Conservation (phyloP, 2,888 invertebrate genomes). For the Drosophila suboccidentalis region DNA sequence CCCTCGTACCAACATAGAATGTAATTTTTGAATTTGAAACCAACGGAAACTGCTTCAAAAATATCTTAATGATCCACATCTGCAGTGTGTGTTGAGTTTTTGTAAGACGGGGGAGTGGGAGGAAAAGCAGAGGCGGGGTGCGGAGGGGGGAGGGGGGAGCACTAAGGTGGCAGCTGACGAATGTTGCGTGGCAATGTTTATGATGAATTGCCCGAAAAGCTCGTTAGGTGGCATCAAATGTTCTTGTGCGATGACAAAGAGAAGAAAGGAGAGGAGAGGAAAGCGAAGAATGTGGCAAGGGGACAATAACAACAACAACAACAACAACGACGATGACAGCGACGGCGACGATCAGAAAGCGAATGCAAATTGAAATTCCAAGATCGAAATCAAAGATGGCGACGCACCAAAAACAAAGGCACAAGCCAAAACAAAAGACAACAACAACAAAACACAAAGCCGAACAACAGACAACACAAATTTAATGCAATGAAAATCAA, state of each 20-base stretch:
- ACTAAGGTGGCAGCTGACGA: conserved; percentile 45
- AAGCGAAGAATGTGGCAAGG: background rate
- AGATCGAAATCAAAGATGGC: conserved; percentile 69
- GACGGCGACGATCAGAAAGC: conserved; percentile 28
- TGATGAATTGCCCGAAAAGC: conserved; percentile 66
- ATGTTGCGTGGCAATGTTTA: conserved; percentile 56
- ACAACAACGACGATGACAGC: conserved; percentile 10
- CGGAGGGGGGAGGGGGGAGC: too few species aligned
- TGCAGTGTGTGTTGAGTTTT: conserved; percentile 11
- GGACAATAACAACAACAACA: background rate
- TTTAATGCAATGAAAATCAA: conserved; percentile 80
- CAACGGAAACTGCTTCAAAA: conserved; percentile 52
- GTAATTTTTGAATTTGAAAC: conserved; percentile 29
- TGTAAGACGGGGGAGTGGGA: background rate
- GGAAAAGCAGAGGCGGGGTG: background rate
- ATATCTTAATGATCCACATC: conserved; percentile 65
- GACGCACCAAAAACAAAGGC: conserved; percentile 54
- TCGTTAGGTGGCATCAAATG: conserved; percentile 45
- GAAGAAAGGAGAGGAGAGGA: background rate
- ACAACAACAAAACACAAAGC: conserved; percentile 38
- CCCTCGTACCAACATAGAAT: background rate
- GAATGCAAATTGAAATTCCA: conserved; percentile 76
- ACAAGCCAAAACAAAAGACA: conserved; percentile 63
- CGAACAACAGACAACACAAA: conserved; percentile 55
- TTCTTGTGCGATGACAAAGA: conserved; percentile 26